Evolutionary conservation across 2,113 vertebrate species (phyloP).

Genomic region (Oryzias curvinotus): DNA sequence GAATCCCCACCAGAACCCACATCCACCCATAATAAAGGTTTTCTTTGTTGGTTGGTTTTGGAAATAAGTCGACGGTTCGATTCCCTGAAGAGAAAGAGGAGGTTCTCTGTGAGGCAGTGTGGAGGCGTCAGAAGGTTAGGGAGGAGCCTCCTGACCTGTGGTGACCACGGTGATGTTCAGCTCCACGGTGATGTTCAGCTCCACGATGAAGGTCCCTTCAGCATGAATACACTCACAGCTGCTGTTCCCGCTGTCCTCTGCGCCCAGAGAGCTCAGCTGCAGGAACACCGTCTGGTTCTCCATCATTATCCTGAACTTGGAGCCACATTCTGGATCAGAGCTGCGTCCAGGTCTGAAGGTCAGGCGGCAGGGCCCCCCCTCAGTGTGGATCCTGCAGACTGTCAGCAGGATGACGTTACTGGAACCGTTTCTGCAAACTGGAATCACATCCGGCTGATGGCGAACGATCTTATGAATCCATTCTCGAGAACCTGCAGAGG

Average conservation of each 20-base stretch:
- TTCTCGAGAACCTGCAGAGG: not conserved
- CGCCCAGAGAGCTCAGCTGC: conserved; percentile 7
- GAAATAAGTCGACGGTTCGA: not conserved
- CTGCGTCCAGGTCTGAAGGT: rapidly evolving
- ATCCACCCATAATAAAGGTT: not conserved
- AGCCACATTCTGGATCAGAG: not conserved
- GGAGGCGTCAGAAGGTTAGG: not conserved
- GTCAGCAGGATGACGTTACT: rapidly evolving
- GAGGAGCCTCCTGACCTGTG: not conserved
- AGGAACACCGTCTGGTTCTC: conserved; percentile 32
- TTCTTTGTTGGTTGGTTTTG: not conserved
- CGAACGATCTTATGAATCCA: not conserved
- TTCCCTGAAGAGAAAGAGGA: not conserved
- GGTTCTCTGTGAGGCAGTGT: not conserved
- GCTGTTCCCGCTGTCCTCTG: conserved; percentile 25
- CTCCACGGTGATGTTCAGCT: too few species aligned
- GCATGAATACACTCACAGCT: rapidly evolving
- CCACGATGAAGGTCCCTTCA: rapidly evolving
- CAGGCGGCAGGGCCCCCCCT: conserved; percentile 15
- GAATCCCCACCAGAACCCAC: not conserved
- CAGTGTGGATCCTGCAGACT: not conserved
- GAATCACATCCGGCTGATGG: conserved; percentile 4
- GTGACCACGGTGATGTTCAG: conserved; percentile 32
- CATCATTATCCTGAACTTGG: not conserved
- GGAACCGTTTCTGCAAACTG: not conserved